A percentile compares a stretch with the other conserved stretches of the same genome.
Conservation (phyloP, 2,888 invertebrate species). For the Elegia similella region DNA sequence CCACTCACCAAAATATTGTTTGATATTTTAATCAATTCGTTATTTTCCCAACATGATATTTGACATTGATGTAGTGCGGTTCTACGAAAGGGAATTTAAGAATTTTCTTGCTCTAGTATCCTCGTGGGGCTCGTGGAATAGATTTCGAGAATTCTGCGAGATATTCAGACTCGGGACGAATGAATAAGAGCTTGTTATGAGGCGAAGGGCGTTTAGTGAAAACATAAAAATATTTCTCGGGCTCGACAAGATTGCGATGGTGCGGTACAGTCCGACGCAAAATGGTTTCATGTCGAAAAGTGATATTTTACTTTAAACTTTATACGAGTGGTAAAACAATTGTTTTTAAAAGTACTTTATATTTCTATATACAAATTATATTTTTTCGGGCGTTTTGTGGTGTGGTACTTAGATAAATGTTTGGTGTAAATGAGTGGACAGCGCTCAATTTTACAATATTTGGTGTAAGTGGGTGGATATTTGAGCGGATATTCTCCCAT, state of each 20-base stretch:
- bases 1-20: too few relatives aligned
- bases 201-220: slow-evolving; percentile 3
- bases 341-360: too few relatives aligned
- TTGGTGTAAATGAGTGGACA: too few relatives aligned
- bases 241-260: background rate
- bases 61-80: background rate
- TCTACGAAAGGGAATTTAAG: background rate
- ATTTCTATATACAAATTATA: too few relatives aligned
- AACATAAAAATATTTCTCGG: background rate
- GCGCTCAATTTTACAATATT: too few relatives aligned
- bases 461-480: too few relatives aligned
- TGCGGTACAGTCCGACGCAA: background rate
- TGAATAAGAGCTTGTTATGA: slow-evolving; percentile 8
- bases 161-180: slow-evolving; percentile 1
- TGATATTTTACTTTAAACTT: too few relatives aligned
- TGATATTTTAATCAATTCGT: too few relatives aligned
- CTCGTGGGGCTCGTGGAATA: background rate
- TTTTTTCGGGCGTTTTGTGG: too few relatives aligned
- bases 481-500: too few relatives aligned
- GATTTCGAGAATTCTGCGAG: background rate
- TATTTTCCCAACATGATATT: background rate
- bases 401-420: too few relatives aligned
- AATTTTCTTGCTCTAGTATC: background rate
- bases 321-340: too few relatives aligned
- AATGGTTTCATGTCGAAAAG: background rate